phyloP scores from a whole-genome alignment of 2,113 vertebrate genomes.

The Laticauda colubrina region DNA sequence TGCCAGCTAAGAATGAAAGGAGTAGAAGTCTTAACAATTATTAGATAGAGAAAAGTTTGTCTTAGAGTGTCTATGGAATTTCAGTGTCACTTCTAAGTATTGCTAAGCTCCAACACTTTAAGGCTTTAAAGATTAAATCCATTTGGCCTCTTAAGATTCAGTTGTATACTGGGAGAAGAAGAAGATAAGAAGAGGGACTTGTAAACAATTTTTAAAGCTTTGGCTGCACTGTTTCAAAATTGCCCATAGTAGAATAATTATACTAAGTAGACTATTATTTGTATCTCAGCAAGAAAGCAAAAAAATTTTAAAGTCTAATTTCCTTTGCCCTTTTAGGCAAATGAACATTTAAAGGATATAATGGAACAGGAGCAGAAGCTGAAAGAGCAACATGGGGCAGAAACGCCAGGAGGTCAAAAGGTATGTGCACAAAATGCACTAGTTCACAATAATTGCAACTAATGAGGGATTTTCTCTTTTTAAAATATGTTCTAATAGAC shows the following conservation, averaged over 20 bases:
- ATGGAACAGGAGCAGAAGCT: constrained; percentile 86
- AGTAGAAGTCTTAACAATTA: neutral
- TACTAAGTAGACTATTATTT: neutral
- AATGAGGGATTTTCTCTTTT: neutral
- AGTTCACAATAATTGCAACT: constrained; percentile 6
- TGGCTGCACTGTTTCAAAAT: neutral
- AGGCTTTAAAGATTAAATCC: neutral
- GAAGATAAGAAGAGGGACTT: neutral
- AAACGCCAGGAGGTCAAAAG: constrained; percentile 85
- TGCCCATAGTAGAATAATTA: neutral
- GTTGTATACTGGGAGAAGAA: neutral
- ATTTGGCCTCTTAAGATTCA: neutral
- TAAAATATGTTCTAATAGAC: neutral
- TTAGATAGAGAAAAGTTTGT: neutral
- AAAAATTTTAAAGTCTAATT: constrained; percentile 15
- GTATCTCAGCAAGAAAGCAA: neutral
- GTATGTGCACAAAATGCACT: constrained; percentile 65
- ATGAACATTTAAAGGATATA: constrained; percentile 91
- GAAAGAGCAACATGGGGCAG: constrained; percentile 78
- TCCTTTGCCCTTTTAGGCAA: constrained; percentile 76
- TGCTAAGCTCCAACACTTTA: neutral
- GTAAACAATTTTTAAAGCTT: neutral
- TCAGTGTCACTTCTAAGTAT: neutral
- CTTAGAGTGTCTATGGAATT: neutral
- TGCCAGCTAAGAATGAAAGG: neutral